phyloP scores from a whole-genome alignment of 2,888 invertebrate genomes.

The Unio delphinus region DNA sequence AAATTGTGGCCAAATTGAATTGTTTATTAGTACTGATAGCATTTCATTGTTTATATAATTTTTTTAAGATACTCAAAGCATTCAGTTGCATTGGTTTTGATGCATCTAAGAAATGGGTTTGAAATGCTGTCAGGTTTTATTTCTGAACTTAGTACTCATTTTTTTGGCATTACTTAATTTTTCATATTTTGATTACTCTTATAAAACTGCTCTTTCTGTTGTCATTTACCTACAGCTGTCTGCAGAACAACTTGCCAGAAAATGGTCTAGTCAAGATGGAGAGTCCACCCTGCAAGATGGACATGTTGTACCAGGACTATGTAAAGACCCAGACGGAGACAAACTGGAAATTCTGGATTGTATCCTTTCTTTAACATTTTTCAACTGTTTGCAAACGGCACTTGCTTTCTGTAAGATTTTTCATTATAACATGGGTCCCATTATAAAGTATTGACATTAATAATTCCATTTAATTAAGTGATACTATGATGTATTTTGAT shows the following conservation, averaged over 20 bases:
- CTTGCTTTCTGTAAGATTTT: too few relatives aligned
- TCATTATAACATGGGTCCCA: neutral
- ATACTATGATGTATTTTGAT: too few relatives aligned
- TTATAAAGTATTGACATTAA: neutral
- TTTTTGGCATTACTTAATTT: slow-evolving; percentile 4
- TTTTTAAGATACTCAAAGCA: too few relatives aligned
- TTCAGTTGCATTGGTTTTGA: slow-evolving; percentile 6
- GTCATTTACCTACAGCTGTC: slow-evolving; percentile 36
- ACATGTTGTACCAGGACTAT: slow-evolving; percentile 47
- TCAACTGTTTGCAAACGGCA: neutral
- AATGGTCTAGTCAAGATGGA: slow-evolving; percentile 43
- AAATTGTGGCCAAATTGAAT: too few relatives aligned
- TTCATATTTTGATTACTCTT: slow-evolving; percentile 9
- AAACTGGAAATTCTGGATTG: slow-evolving; percentile 64
- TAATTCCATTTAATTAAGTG: too few relatives aligned
- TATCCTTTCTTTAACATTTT: slow-evolving; percentile 43
- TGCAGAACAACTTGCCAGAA: slow-evolving; percentile 55
- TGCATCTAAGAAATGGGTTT: neutral
- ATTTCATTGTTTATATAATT: too few relatives aligned
- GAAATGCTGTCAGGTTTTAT: slow-evolving; percentile 2
- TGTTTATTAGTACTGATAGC: too few relatives aligned
- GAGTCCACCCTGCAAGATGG: slow-evolving; percentile 28
- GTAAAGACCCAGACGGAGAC: slow-evolving; percentile 36
- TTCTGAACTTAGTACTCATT: slow-evolving; percentile 1
- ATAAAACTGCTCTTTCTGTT: neutral